These are phyloP conservation scores for Malurus alboscapulatus DNA, from an alignment of 2,113 vertebrate species.

Conservation along the genomic window DNA sequence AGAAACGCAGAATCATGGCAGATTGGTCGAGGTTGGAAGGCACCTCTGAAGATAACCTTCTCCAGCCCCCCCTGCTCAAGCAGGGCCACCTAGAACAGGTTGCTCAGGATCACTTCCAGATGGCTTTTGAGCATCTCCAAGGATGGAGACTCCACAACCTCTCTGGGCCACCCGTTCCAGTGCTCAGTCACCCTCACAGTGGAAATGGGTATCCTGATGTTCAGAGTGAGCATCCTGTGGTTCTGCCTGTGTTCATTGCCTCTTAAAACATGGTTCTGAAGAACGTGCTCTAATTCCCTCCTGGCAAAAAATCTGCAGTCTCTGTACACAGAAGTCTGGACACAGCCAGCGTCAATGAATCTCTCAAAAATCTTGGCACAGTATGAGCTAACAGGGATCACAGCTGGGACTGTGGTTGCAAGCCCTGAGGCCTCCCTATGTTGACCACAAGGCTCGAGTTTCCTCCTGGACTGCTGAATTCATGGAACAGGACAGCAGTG, in stretches of 20 bases:
- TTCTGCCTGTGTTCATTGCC: background rate
- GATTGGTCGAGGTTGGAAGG: background rate
- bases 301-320: background rate
- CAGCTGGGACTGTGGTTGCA: background rate
- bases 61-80: background rate
- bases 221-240: background rate
- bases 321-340: background rate
- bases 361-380: background rate
- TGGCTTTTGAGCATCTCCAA: background rate
- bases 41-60: background rate
- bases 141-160: too few relatives aligned
- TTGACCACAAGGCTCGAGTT: background rate
- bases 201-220: background rate
- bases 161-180: background rate
- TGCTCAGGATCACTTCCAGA: background rate
- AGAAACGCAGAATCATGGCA: background rate
- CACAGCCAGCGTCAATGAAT: background rate
- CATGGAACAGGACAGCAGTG: background rate
- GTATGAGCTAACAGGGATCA: background rate
- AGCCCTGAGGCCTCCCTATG: background rate
- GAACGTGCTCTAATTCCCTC: background rate
- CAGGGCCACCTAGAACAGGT: background rate
- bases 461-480: background rate
- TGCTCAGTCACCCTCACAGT: accelerated
- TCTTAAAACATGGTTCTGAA: background rate